These are phyloP conservation scores for Takifugu rubripes DNA, from an alignment of 2,797 vertebrate genomes.

Conservation along the genomic window DNA sequence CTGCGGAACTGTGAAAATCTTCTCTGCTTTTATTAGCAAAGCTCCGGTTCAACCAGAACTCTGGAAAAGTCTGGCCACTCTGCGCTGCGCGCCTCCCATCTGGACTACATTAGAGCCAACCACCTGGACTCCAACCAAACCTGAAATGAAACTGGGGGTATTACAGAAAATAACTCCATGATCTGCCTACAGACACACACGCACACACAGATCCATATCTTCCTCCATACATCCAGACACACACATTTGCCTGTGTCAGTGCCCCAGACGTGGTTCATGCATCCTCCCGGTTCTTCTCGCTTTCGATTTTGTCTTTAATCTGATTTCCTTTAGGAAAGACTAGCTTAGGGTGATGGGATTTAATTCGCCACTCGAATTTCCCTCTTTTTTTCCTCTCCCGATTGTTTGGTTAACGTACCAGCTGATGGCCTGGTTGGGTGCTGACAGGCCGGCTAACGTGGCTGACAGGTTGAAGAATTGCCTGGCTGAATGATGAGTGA, in stretches of 20 bases:
- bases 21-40: conserved; percentile 80
- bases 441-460: conserved; percentile 53
- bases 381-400: conserved; percentile 9
- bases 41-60: conserved; percentile 70
- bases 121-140: conserved; percentile 80
- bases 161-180: conserved; percentile 76
- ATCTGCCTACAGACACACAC: conserved; percentile 49
- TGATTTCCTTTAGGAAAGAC: conserved; percentile 73
- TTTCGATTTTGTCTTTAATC: conserved; percentile 69
- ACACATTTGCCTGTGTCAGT: conserved; percentile 26
- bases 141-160: conserved; percentile 81
- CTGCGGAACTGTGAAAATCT: conserved; percentile 82
- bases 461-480: conserved; percentile 62
- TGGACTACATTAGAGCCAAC: conserved; percentile 80
- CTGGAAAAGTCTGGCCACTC: conserved; percentile 80
- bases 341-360: conserved; percentile 63
- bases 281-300: conserved; percentile 43
- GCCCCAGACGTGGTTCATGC: conserved; percentile 51
- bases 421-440: conserved; percentile 54
- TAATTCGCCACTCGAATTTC: conserved; percentile 38
- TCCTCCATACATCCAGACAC: conserved; percentile 24
- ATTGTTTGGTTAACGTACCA: conserved; percentile 56
- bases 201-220: conserved; percentile 54
- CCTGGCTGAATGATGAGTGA: conserved; percentile 53
- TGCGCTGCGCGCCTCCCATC: conserved; percentile 73